Base-by-base conservation (phyloP, 2,797 vertebrate species). In the Betta splendens region DNA sequence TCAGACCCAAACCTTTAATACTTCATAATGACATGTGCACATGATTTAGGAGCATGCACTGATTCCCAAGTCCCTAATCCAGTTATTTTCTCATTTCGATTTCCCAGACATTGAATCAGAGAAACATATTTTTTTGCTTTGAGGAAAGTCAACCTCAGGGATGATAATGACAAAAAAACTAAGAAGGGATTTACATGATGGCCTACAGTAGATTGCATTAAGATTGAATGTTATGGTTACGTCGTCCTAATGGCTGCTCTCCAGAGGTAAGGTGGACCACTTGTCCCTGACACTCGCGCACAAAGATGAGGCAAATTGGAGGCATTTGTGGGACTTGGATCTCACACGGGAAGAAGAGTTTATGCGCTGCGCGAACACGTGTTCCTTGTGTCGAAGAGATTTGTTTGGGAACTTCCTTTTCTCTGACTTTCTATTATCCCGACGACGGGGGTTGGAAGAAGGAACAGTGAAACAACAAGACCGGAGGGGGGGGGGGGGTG, bases 81-180 rank as follows among this genome's bases (percentile, higher is more conserved):
- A 89, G 82, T 91, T 86, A 89, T 89, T 89, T 91, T 91, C 88
- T 90, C 88, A 90, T 91, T 90, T 89, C 73, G 84, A 81, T 86
- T 90, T 91, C 84, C 86, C 84, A 86, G 85, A 87, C 85, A 87
- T 89, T 90, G 84, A 88, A 89, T 88, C 86, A 88, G 81, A 89
- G 87, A 88, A 90, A 89, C 89, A 89, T 89, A 65, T 89, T 89
- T 79, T 84, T 85, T 77, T 54, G 59, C 74, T 82, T 85, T 77
- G 72, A 77, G 74, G 72, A 86, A 83, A 85, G 82, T 86, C 84
- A 82, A 89, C 86, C 88, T 86, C 79, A 60, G 77, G 84, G 85
- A 88, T 80, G 83, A 88, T 88, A 82, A 89, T 84, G 83, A 84
- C 74, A 80, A 75, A 83, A 67, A 86, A 83, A 80, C 79, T 85